Percentiles rank a stretch among this genome's conserved stretches.
Evolutionary conservation across 2,888 invertebrate species (phyloP).

Genomic region (Gymnosoma rotundatum): DNA sequence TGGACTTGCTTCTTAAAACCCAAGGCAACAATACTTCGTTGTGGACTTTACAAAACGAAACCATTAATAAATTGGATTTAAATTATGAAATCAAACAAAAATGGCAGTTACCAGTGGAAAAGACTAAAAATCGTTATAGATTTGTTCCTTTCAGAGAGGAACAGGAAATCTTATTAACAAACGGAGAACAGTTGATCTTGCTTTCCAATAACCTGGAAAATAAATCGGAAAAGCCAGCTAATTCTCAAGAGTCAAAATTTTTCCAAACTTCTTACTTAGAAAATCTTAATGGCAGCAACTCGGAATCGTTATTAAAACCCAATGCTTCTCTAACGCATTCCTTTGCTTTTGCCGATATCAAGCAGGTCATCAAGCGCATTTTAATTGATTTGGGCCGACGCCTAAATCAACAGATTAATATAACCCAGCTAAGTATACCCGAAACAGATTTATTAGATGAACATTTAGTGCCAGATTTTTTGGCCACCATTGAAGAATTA

Average conservation of each 20-base stretch:
- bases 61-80: constrained; percentile 46
- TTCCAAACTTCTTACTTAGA: background rate
- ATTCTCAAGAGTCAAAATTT: background rate
- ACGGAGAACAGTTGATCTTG: constrained; percentile 78
- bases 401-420: constrained; percentile 76
- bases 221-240: constrained; percentile 17
- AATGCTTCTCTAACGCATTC: constrained; percentile 54
- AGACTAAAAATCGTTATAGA: constrained; percentile 65
- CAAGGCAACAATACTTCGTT: constrained; percentile 10
- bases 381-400: constrained; percentile 75
- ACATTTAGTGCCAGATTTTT: constrained; percentile 76
- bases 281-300: background rate
- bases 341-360: constrained; percentile 72
- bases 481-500: constrained; percentile 73
- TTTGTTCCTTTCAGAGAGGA: constrained; percentile 72
- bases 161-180: constrained; percentile 79
- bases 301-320: constrained; percentile 72
- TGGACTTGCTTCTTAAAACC: background rate
- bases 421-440: constrained; percentile 78
- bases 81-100: constrained; percentile 4
- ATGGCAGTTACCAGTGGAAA: constrained; percentile 27
- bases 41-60: constrained; percentile 15
- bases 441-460: constrained; percentile 78
- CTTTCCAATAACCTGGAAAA: constrained; percentile 40
- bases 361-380: constrained; percentile 71